Conservation (phyloP, 2,888 invertebrate genomes). For the Drosophila quinaria region DNA sequence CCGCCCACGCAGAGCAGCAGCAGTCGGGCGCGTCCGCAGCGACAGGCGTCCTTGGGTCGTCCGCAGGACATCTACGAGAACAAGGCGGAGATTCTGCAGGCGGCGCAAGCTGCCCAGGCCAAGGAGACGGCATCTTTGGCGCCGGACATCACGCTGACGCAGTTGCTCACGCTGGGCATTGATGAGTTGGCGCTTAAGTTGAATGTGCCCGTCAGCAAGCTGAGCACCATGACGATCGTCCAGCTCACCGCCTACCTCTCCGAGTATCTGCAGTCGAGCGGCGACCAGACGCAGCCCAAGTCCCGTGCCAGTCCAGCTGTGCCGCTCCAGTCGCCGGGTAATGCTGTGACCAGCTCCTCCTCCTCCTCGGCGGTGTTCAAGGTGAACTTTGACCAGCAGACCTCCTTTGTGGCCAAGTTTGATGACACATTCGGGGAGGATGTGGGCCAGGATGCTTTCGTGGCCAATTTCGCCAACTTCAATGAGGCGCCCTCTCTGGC, state of each 20-base stretch:
- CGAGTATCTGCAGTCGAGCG: constrained; percentile 84
- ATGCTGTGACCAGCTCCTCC: constrained; percentile 5
- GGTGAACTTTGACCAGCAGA: constrained; percentile 85
- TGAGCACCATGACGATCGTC: constrained; percentile 94
- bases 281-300: constrained; percentile 85
- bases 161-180: constrained; percentile 92
- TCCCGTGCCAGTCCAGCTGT: constrained; percentile 41
- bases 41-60: constrained; percentile 73
- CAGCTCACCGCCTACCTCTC: constrained; percentile 94
- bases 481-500: constrained; percentile 68
- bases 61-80: constrained; percentile 84
- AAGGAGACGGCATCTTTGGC: constrained; percentile 66
- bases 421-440: constrained; percentile 89
- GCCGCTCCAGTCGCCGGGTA: constrained; percentile 24
- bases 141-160: constrained; percentile 92
- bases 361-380: constrained; percentile 81
- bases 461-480: constrained; percentile 90
- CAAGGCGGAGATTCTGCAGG: constrained; percentile 83
- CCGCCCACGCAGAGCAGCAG: constrained; percentile 85
- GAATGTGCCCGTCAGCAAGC: constrained; percentile 91
- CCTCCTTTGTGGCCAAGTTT: constrained; percentile 87
- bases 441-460: constrained; percentile 86
- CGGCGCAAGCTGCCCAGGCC: constrained; percentile 68
- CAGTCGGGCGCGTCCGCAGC: constrained; percentile 75
- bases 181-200: constrained; percentile 92